Evolutionary conservation across 2,797 vertebrate species (phyloP), one percentile per base, ranked within the genome.

Genomic region (Pseudochaenichthys georgianus): DNA sequence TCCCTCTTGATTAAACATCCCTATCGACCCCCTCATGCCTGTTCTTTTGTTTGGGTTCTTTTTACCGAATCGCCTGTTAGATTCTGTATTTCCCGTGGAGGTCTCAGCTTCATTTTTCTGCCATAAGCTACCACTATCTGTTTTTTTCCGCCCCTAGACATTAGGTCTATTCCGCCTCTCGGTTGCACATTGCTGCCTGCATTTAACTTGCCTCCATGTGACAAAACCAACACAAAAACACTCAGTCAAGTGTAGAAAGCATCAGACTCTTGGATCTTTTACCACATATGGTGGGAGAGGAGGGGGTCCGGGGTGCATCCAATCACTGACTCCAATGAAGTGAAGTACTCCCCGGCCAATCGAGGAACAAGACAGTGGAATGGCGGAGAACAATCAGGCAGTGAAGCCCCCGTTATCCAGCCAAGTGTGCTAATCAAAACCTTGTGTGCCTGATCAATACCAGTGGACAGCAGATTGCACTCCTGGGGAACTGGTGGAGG

Each of bases 351-450:
- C 78, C 83, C 3, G 47, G 85, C 81, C 87, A 85, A 86, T 57
- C 71, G 81, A 82, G 75, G 77, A 82, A 77, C 73, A 77, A 83
- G 86, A 78, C 80, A 72, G 66, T 62, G 85, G 70, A 74, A 82
- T 73, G 75, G 82, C 66, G 61, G 82, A 70, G 81, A 58, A 83
- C 90, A 89, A 91, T 93, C 89, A 84, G 83, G 71, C 89, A 69
- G 75, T 72, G 84, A 78, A 81, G 73, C 79, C 76, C 69, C 70
- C 48, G 74, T 87, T 88, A 91, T 90, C 86, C 90, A 85, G 88
- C 91, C 92, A 89, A 91, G 93, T 85, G 93, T 92, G 89, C 92
- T 93, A 93, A 94, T 94, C 94, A 94, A 93, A 93, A 91, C 89
- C 86, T 70, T 80, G 86, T 91, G 80, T 64, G 83, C 75, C 75